A percentile compares a stretch with the other conserved stretches of the same genome.
phyloP scores from a whole-genome alignment of 2,797 vertebrate species.

The Mormyrops attenuatus region DNA sequence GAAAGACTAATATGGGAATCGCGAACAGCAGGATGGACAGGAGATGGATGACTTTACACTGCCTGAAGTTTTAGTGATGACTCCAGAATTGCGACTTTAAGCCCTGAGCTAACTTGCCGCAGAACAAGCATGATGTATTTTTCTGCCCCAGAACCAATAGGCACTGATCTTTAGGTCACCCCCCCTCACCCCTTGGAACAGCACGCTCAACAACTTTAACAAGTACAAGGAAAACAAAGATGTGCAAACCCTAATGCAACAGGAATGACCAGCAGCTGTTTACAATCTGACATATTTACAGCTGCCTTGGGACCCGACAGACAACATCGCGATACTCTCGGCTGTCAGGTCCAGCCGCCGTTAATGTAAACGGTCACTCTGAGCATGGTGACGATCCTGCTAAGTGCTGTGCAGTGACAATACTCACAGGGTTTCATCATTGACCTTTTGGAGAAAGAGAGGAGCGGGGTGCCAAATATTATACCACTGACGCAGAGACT shows the following conservation, averaged over 20 bases:
- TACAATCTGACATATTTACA: neutral
- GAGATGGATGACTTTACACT: slow-evolving; percentile 1
- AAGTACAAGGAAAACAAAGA: neutral
- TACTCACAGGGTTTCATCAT: neutral
- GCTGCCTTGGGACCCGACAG: neutral
- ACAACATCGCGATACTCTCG: neutral
- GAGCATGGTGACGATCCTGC: neutral
- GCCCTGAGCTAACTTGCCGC: neutral
- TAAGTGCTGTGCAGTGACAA: neutral
- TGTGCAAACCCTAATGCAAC: neutral
- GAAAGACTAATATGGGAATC: neutral
- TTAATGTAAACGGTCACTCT: neutral
- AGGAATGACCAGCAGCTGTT: neutral
- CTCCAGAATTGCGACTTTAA: neutral
- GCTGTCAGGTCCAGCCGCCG: neutral
- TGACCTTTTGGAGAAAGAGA: neutral
- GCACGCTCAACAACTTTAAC: neutral
- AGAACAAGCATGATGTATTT: neutral
- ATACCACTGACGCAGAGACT: neutral
- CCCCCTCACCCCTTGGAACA: neutral
- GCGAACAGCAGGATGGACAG: neutral
- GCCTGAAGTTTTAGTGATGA: neutral
- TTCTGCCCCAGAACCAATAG: neutral
- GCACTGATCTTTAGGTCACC: neutral
- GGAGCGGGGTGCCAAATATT: neutral